These are phyloP conservation scores for Champsocephalus gunnari DNA, from an alignment of 2,797 vertebrate species.

Conservation along the genomic window DNA sequence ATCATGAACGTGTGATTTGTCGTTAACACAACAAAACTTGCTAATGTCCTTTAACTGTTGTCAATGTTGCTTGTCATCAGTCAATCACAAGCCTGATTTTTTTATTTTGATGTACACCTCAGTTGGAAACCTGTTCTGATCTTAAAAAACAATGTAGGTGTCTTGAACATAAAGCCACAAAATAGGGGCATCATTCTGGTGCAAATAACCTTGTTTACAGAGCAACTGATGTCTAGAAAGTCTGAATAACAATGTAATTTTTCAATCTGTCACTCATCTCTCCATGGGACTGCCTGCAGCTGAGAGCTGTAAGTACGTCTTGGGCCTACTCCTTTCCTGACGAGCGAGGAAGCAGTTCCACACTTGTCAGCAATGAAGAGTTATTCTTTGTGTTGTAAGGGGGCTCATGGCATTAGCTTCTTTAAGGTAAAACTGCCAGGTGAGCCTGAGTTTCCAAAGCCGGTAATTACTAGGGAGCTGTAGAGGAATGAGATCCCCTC, in stretches of 20 bases:
- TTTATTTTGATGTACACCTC: conserved; percentile 28
- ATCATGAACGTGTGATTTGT: background rate
- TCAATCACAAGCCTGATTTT: conserved; percentile 8
- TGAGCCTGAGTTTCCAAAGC: conserved; percentile 73
- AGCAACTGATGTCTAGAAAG: conserved; percentile 50
- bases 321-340: conserved; percentile 49
- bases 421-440: conserved; percentile 74
- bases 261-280: conserved; percentile 74
- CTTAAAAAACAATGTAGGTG: conserved; percentile 33
- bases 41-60: conserved; percentile 12
- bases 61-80: conserved; percentile 24
- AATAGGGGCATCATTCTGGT: conserved; percentile 35
- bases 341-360: conserved; percentile 49
- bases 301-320: conserved; percentile 50
- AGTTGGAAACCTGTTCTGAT: conserved; percentile 42
- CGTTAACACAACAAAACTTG: background rate
- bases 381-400: conserved; percentile 64
- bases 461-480: conserved; percentile 76
- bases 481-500: conserved; percentile 66
- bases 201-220: conserved; percentile 75
- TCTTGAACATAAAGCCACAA: conserved; percentile 55
- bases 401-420: conserved; percentile 69
- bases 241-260: conserved; percentile 74
- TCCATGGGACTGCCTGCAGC: conserved; percentile 58
- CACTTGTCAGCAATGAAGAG: conserved; percentile 66